Evolutionary conservation across 2,113 vertebrate genomes (phyloP).

Genomic region (Gulo gulo): DNA sequence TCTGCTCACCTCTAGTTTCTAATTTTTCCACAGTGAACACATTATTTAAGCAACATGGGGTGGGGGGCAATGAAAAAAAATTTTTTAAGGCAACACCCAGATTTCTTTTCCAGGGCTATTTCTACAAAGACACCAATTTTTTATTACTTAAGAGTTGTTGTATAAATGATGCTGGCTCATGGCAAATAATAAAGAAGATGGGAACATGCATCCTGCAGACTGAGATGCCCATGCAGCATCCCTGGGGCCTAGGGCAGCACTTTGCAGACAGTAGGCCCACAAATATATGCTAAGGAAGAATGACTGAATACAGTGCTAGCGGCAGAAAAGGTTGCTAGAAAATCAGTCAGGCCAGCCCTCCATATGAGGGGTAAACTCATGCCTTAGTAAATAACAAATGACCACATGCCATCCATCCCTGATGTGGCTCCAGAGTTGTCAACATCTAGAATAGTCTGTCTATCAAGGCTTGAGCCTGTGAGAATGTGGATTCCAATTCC

Average conservation of each 20-base stretch:
- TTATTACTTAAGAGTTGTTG: not conserved
- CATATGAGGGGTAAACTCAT: not conserved
- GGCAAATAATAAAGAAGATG: not conserved
- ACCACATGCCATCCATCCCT: not conserved
- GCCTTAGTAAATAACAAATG: not conserved
- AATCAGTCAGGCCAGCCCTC: not conserved
- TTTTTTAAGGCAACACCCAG: not conserved
- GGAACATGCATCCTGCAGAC: fast-evolving
- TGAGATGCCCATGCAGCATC: fast-evolving
- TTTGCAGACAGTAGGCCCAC: not conserved
- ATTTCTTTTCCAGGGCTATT: conserved; percentile 38
- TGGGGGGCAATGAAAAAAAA: not conserved
- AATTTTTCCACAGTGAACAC: conserved; percentile 28
- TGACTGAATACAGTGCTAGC: fast-evolving
- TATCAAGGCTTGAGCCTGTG: not conserved
- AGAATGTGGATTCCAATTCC: not conserved
- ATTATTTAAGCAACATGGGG: conserved; percentile 18
- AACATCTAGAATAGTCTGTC: not conserved
- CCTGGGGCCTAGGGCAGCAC: fast-evolving
- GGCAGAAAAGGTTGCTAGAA: not conserved
- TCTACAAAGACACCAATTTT: conserved; percentile 18
- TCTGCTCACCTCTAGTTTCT: conserved; percentile 20
- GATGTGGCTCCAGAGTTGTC: not conserved
- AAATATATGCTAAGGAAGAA: not conserved
- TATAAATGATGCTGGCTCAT: not conserved